phyloP scores from a whole-genome alignment of 2,797 vertebrate genomes.

The Decapterus maruadsi region DNA sequence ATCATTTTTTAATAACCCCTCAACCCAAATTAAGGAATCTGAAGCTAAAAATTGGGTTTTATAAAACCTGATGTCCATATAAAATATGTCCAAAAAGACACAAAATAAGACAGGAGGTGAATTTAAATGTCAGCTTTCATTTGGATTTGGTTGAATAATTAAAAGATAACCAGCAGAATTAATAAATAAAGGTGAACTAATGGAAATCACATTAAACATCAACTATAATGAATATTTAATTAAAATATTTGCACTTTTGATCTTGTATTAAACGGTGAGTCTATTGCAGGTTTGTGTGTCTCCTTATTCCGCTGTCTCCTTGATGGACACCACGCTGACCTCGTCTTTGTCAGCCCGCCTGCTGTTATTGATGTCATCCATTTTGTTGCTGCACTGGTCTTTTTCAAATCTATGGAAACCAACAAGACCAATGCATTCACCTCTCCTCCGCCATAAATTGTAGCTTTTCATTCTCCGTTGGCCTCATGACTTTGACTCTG shows the following conservation, averaged over 20 bases:
- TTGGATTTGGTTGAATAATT: neutral
- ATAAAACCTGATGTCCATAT: neutral
- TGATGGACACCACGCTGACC: constrained; percentile 30
- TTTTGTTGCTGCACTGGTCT: constrained; percentile 47
- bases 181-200: neutral
- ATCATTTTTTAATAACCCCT: neutral
- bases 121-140: neutral
- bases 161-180: neutral
- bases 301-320: neutral
- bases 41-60: neutral
- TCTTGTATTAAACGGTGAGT: neutral
- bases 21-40: neutral
- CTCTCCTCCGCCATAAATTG: constrained; percentile 62
- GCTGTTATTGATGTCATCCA: constrained; percentile 42
- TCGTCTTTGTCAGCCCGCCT: constrained; percentile 33
- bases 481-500: constrained; percentile 67
- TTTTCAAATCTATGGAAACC: constrained; percentile 47
- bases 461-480: constrained; percentile 55
- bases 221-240: neutral
- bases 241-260: neutral
- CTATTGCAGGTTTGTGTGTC: neutral
- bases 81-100: neutral
- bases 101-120: neutral
- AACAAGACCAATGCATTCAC: constrained; percentile 30
- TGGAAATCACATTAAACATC: neutral